Base-by-base conservation (phyloP, 2,113 vertebrate genomes). In the Oryzias javanicus region DNA sequence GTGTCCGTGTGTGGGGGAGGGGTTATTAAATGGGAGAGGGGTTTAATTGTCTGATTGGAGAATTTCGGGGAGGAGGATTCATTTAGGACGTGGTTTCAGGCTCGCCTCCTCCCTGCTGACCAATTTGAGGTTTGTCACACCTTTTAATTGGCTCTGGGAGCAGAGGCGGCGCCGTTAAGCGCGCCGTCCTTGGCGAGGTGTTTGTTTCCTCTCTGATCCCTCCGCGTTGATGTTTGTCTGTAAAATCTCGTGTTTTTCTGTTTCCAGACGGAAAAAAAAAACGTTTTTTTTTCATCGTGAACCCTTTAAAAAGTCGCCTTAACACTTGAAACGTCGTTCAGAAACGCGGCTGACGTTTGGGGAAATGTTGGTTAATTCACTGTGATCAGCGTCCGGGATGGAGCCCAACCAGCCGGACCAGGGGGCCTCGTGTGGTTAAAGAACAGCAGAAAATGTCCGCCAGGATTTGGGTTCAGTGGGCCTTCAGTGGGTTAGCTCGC, bases 241-340 rank as follows among this genome's bases (percentile, higher is more conserved):
- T 35, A 44, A 68, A 55, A 49, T 49, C 27, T 35, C 49, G 57
- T 59, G 48, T 55, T 45, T 62, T 58, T 48, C 45, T 46, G 49
- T 63, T 48, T 18, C 16, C 27, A 16, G 48, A 66, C 14, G 6
- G 17, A 45, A 14, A 41, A 61, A 45, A 14, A 41, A 61, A 72
- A 64, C 18, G 24, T 8, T 0, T 18, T 46, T 55, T 60, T 4
- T 15, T 50, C 49, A 64, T 70, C 68, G 25, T 6, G 2, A 46
- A 74, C 64, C 78, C 82, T 79, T 85, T 83, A 82, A 80, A 47
- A 10, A 67, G 1, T 72, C 82, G 76, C 76, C 67, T 80, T 73
- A 64, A 66, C 74, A 60, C 54, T 70, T 78, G 72, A 76, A 82
- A 27, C 4, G 25, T 27, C 6, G 25, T 27, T 6, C 25, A 27